Evolutionary conservation across 2,888 invertebrate genomes (phyloP), one percentile per base, ranked within the genome.

Genomic region (Drosophila neotestacea): DNA sequence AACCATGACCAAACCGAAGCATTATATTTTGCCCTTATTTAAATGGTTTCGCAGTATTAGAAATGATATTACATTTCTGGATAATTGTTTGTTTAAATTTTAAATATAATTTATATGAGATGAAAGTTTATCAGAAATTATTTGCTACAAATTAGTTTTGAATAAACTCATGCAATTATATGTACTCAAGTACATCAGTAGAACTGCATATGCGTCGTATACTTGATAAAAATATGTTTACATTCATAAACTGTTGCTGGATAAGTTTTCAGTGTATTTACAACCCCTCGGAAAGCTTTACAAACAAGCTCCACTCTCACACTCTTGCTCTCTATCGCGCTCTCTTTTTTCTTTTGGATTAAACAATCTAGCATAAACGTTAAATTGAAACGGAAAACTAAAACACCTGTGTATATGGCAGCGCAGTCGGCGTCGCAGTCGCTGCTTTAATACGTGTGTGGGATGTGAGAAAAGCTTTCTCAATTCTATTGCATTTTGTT

Each of bases 341-440:
- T 44, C 36, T 36, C 38, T 30, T 39, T 16, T 11, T 27, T n/a
- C 30, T 28, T 41, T 63, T 70, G 72, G 60, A 78, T 78, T 85
- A 70, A 77, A 72, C 70, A 75, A 62, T 74, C 61, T 60, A 80
- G 71, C 66, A 70, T 73, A 71, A 71, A 80, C 59, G 69, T 69
- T 79, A 82, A 68, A 79, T 71, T 63, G 70, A 85, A 79, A 73
- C 75, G 72, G 73, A 76, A 75, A 71, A 69, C 81, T 48, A 73
- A 85, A 85, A 89, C 85, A 85, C 85, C 85, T 85, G 85, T 89
- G 81, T 85, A 85, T 69, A 87, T 77, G 79, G 70, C 73, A 66
- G 77, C 60, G 72, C 75, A 50, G 36, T 6, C 61, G 22, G 16
- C 44, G 60, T 30, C 44, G 41, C 56, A 7, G 51, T 47, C 51